Base-by-base conservation (phyloP, 1,140 invertebrate genomes). In the Tetragonula clypearis region DNA sequence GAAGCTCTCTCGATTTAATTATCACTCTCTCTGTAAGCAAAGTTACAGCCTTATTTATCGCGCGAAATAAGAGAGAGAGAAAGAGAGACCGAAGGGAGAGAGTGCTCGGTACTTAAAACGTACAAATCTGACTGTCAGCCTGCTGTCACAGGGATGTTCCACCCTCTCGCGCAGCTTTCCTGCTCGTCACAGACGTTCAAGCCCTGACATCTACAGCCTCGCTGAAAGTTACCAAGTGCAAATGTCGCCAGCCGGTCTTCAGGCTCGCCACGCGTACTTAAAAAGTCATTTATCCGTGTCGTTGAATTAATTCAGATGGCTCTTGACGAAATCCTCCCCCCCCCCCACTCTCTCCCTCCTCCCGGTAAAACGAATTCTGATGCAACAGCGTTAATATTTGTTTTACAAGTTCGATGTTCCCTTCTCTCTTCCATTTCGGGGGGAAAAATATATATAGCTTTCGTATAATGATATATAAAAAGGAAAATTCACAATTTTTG, bases 51-150 rank as follows among this genome's bases (percentile, higher is more conserved):
- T 90, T 90, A 90, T 90, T 90, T 90, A 90, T 90, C 90, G 89
- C 82, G 84, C 72, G 86, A 89, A 90, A 89, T 79, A n/a, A n/a
- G n/a, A n/a, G n/a, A n/a, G 84, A 87, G 82, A 87, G 41, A 49
- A 3, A 35, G 35, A 41, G 85, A 78, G 88, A 62, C 86, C 73
- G 77, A 88, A 78, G 87, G 78, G 85, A 86, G 76, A 86, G 82
- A 86, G 83, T 83, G 69, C 79, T 85, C 86, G 82, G 82, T 87
- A 85, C 89, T 86, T 90, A 91, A 90, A 86, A 90, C 86, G 91
- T 92, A 92, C 88, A 92, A 92, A 92, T 92, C 88, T 88, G 85
- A 85, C 85, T 91, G 92, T 92, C 92, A 92, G 87, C 88, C 87
- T 87, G 55, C 80, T 80, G 91, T 92, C 92, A 88, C 91, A 86